These are phyloP conservation scores for Achlya flavicornis DNA, from an alignment of 2,888 invertebrate genomes.

Conservation along the genomic window DNA sequence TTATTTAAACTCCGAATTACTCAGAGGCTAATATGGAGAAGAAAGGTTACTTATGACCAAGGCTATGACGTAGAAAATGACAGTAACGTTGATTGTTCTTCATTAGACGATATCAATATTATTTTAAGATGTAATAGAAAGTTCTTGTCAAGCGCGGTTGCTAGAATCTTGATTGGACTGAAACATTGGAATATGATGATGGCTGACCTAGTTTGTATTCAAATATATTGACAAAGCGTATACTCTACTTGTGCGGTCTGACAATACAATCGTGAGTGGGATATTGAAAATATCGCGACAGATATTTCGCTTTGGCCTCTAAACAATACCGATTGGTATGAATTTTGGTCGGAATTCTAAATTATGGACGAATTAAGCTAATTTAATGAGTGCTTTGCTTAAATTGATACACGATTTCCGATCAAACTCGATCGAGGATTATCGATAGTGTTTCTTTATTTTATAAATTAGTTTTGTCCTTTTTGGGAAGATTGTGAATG, in stretches of 20 bases:
- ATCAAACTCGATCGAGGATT: background rate
- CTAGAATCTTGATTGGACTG: conserved; percentile 5
- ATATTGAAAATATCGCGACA: conserved; percentile 6
- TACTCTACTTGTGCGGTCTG: conserved; percentile 8
- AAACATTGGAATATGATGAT: conserved; percentile 9
- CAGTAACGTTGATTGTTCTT: background rate
- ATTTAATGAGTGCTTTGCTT: conserved; percentile 2
- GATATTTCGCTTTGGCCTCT: conserved; percentile 2
- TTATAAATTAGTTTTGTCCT: background rate
- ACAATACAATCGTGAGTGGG: conserved; percentile 7
- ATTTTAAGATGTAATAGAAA: background rate
- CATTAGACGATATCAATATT: background rate
- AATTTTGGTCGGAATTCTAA: conserved; percentile 3
- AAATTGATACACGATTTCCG: conserved; percentile 5
- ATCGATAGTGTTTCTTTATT: background rate
- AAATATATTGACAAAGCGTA: conserved; percentile 7
- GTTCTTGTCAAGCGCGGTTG: background rate
- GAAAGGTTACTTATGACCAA: too few species aligned
- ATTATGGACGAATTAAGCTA: background rate
- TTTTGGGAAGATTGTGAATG: background rate
- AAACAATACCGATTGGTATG: conserved; percentile 2
- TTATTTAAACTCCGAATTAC: too few species aligned
- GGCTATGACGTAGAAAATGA: background rate
- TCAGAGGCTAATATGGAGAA: too few species aligned
- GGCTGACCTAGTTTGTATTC: conserved; percentile 7